These are phyloP conservation scores for Stegophylla sp. DNA, from an alignment of 2,888 invertebrate species.

Conservation along the genomic window DNA sequence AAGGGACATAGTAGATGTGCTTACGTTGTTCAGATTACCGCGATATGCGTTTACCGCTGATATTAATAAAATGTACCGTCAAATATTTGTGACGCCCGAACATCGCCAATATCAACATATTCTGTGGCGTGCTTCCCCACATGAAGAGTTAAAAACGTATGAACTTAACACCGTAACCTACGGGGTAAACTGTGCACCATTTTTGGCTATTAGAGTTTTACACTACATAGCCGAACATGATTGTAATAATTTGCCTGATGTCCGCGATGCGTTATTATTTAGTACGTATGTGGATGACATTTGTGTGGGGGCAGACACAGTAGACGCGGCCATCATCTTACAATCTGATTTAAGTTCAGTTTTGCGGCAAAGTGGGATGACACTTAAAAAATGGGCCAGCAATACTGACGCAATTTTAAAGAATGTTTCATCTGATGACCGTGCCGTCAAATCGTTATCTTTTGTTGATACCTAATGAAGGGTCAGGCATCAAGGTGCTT, in stretches of 20 bases:
- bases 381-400: constrained; percentile 16
- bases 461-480: not conserved
- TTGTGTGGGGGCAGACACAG: not conserved
- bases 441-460: not conserved
- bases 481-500: not conserved
- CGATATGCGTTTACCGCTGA: too few species aligned
- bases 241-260: constrained; percentile 62
- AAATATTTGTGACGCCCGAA: too few species aligned
- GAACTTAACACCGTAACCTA: too few species aligned
- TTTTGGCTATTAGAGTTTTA: too few species aligned
- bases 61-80: too few species aligned
- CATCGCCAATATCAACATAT: too few species aligned
- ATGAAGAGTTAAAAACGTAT: too few species aligned
- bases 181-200: too few species aligned
- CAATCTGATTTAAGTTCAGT: constrained; percentile 54
- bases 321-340: constrained; percentile 60
- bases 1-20: too few species aligned
- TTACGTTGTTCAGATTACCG: too few species aligned
- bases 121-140: too few species aligned
- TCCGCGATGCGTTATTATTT: constrained; percentile 43
- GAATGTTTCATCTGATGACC: not conserved
- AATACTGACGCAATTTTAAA: not conserved
- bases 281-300: not conserved
- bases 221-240: too few species aligned
- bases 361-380: not conserved